Evolutionary conservation across 2,888 invertebrate genomes (phyloP), one percentile per base, ranked within the genome.

Genomic region (Tetrapedia diversipes): DNA sequence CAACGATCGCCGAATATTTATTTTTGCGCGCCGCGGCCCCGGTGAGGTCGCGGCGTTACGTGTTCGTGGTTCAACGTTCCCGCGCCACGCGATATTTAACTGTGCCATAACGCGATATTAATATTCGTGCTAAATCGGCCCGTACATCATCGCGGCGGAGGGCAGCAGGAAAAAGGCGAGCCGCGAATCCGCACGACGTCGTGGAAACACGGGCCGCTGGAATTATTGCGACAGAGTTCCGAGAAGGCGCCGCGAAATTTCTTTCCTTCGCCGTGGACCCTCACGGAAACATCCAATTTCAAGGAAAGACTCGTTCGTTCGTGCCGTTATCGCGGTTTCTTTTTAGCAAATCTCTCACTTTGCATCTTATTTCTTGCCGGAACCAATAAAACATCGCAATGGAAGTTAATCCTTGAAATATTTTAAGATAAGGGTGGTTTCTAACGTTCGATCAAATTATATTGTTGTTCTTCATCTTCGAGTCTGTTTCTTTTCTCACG

Each of bases 91-190:
- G 61, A 82, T 72, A 37, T 67, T 74, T 56, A 67, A 81, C 56
- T 56, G 64, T 64, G 64, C 43, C 61, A 72, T 71, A 78, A 80
- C 71, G 73, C 72, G 74, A 81, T 82, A 80, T 82, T 85, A 85
- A 84, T 85, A 82, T 81, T 84, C 80, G 64, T 41, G 67, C 74
- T 67, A 84, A 77, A 84, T 85, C 77, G 75, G 72, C 60, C 76
- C 72, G 77, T 81, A 80, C 71, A 86, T 84, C 76, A 83, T 63
- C 64, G 59, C 61, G 39, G n/a, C 16, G 49, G 37, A 53, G 39
- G 57, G 53, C 19, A 34, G 43, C 41, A 22, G 47, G 32, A 39
- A 77, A 66, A 65, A 32, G 53, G 69, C 76, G 67, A 81, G 59
- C 60, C 60, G 69, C 71, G 74, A 82, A 79, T 77, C 49, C 65